Percentiles rank a stretch among this genome's conserved stretches.
phyloP scores from a whole-genome alignment of 64 coral and sea anemone species.

The Dendrophyllia cribrosa region DNA sequence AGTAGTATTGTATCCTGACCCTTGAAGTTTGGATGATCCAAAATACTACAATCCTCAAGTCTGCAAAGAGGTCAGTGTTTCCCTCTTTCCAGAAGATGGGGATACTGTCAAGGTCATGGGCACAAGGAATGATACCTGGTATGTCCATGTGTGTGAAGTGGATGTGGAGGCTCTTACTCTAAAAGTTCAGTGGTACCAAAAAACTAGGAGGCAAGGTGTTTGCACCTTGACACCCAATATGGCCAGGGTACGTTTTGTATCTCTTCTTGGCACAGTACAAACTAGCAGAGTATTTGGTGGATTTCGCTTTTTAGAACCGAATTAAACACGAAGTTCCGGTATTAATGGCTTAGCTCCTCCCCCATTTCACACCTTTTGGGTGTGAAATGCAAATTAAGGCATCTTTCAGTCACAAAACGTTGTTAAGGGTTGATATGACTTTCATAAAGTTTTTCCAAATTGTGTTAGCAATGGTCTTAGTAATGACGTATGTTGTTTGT shows the following conservation, averaged over 20 bases:
- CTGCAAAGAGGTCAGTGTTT: conserved; percentile 34
- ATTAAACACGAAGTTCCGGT: too few relatives aligned
- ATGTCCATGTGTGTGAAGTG: conserved; percentile 42
- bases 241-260: conserved; percentile 51
- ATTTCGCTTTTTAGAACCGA: not conserved
- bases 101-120: conserved; percentile 59
- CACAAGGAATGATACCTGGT: conserved; percentile 58
- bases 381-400: too few relatives aligned
- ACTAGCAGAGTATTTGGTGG: conserved; percentile 65
- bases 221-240: conserved; percentile 40
- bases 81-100: conserved; percentile 51
- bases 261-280: conserved; percentile 39
- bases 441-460: too few relatives aligned
- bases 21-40: conserved; percentile 47
- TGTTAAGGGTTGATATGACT: too few relatives aligned
- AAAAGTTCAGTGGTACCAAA: conserved; percentile 66
- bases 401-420: too few relatives aligned
- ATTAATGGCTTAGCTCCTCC: too few relatives aligned
- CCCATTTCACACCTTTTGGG: too few relatives aligned
- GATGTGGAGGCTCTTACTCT: not conserved
- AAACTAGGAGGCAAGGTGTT: conserved; percentile 52
- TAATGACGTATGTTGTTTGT: too few relatives aligned
- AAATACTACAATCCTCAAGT: conserved; percentile 55
- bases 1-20: too few relatives aligned
- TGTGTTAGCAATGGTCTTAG: too few relatives aligned